Conservation (phyloP, 1,140 invertebrate species). For the Parasteatoda tepidariorum region DNA sequence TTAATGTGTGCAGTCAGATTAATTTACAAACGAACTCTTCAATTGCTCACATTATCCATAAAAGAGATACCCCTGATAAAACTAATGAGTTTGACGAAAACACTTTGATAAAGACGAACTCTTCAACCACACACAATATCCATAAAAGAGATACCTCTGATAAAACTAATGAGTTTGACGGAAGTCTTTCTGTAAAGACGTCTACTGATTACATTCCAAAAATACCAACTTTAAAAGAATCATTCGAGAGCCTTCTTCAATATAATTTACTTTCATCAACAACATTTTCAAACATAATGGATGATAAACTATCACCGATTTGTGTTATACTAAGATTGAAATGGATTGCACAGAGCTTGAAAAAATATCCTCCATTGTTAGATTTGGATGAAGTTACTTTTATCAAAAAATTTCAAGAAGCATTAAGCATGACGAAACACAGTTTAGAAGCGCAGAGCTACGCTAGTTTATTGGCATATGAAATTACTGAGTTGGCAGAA, state of each 20-base stretch:
- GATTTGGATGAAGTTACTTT: constrained; percentile 3
- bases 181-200: too few species aligned
- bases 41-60: neutral
- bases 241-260: constrained; percentile 10
- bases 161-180: too few species aligned
- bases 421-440: neutral
- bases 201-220: too few species aligned
- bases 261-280: constrained; percentile 38
- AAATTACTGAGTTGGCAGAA: constrained; percentile 23
- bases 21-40: neutral
- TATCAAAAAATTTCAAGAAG: neutral
- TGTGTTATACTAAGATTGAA: neutral
- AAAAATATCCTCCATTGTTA: neutral
- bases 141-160: neutral
- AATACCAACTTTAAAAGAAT: constrained; percentile 7
- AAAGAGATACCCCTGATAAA: constrained; percentile 1
- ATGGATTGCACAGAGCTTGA: neutral
- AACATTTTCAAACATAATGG: constrained; percentile 7
- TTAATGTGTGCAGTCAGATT: neutral
- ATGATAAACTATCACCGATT: neutral
- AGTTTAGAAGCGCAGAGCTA: neutral
- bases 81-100: too few species aligned
- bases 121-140: neutral
- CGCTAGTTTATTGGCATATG: constrained; percentile 8
- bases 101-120: neutral